Evolutionary conservation across 2,888 invertebrate species (phyloP), one percentile per base, ranked within the genome.

Genomic region (Leptinotarsa haldemani): DNA sequence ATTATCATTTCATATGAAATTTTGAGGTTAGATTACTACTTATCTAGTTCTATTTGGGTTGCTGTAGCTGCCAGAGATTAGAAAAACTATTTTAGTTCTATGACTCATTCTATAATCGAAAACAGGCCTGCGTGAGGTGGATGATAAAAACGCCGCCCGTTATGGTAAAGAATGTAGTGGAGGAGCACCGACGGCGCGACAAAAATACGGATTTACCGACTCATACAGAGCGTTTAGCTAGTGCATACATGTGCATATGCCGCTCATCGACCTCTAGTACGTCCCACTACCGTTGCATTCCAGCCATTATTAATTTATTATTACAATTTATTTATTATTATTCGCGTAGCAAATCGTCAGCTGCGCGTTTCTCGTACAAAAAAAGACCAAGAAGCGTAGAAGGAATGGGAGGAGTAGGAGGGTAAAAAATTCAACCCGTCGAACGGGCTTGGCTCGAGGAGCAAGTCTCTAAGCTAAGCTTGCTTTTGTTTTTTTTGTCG

Each of bases 261-360:
- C 67, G 48, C 30, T 67, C 67, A 53, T 53, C 53, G 25, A 52
- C 65, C 68, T 50, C 58, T 22, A 67, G 50, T 65, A 64, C 75
- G 53, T 65, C 70, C 70, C 73, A 70, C 73, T 18, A 69, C 47
- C 30, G 68, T 68, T 53, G 53, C 73, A 70, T 73, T 75, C 73
- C 73, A 46, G 30, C 65, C 53, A 53, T 53, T 70, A 73, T 75
- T 63, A 75, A 73, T 75, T 75, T 75, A 73, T 75, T 73, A 73
- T 76, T 71, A 73, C 73, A 70, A 74, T 74, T 71, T 72, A 76
- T 77, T 77, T 74, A 73, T 75, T 74, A 74, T 74, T 75, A 71
- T 64, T 72, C 65, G 65, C 69, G 64, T 69, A 65, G 73, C 77
- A 71, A 71, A 77, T 75, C 63, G 71, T 47, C 65, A 53, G 69